Base-by-base conservation (phyloP, 2,888 invertebrate genomes). In the Perizoma flavofasciatum region DNA sequence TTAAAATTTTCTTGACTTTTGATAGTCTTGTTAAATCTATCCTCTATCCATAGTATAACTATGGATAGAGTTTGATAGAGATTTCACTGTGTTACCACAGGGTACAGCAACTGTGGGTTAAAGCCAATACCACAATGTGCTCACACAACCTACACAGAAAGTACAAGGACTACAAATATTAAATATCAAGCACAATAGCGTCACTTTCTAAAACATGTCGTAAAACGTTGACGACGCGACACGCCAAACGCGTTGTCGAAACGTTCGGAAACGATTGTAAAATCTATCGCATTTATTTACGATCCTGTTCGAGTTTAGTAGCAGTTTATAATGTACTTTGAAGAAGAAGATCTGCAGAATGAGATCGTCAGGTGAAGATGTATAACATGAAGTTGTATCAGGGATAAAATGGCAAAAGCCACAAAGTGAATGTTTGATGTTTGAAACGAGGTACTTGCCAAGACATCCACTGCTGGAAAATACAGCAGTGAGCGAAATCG, bases 231-330 rank as follows among this genome's bases (percentile, higher is more conserved):
- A 51, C 49, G 55, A 45, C 50, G 45, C 53, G 49, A 49, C 34
- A 49, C 53, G 45, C 46, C 40, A 49, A 11, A 33, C 32, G 37
- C 44, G 44, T 11, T 9, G 11, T 11, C 37, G 35, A 32, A 22
- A 1, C 39, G 34, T 48, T 44, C 47, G 48, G 48, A 47, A 51
- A 48, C 40, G 53, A 53, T 61, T 58, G 55, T 62, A 58, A 58
- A 62, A 57, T 47, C 49, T 58, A 58, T 61, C 47, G 37, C 49
- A 49, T 46, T 55, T 55, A 54, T 54, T 61, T 56, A 61, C 56
- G 56, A 49, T 48, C 34, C n/a, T 44, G 60, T 52, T 52, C 49
- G n/a, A 41, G 41, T 56, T 56, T 50, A 52, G 33, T 49, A 46
- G 11, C 10, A 48, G 45, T 41, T 57, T 47, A 41, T 45, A 56